Conservation (phyloP, 1,140 invertebrate genomes). For the Yoshiicerus persimilis region DNA sequence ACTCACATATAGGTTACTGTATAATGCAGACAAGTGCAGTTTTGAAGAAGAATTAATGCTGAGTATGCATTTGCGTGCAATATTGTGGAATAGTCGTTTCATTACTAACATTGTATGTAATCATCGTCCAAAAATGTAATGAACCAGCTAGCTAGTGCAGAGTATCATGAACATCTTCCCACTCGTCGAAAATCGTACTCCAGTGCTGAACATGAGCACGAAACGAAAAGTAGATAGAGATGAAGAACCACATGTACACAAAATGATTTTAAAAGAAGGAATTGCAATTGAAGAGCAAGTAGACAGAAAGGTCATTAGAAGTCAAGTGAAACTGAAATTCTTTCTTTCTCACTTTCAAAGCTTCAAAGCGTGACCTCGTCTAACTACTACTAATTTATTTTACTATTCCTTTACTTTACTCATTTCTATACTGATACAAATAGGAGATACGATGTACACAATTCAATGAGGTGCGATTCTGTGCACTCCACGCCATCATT, state of each 20-base stretch:
- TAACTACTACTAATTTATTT: not conserved
- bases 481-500: not conserved
- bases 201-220: not conserved
- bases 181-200: not conserved
- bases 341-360: slow-evolving; percentile 24
- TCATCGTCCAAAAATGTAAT: not conserved
- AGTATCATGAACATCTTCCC: not conserved
- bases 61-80: not conserved
- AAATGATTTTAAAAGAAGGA: not conserved
- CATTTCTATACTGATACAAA: not conserved
- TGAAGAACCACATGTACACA: not conserved
- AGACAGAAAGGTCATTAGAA: slow-evolving; percentile 21
- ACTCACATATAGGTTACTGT: not conserved
- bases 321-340: slow-evolving; percentile 34
- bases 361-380: slow-evolving; percentile 28
- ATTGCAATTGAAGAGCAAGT: not conserved
- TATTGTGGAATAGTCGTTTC: not conserved
- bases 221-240: not conserved
- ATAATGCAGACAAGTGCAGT: not conserved
- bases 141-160: not conserved
- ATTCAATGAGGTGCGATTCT: not conserved
- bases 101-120: not conserved
- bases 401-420: not conserved
- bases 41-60: too few species aligned
- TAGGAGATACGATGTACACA: not conserved